Conservation (phyloP, 2,113 vertebrate genomes). For the Ictidomys tridecemlineatus region DNA sequence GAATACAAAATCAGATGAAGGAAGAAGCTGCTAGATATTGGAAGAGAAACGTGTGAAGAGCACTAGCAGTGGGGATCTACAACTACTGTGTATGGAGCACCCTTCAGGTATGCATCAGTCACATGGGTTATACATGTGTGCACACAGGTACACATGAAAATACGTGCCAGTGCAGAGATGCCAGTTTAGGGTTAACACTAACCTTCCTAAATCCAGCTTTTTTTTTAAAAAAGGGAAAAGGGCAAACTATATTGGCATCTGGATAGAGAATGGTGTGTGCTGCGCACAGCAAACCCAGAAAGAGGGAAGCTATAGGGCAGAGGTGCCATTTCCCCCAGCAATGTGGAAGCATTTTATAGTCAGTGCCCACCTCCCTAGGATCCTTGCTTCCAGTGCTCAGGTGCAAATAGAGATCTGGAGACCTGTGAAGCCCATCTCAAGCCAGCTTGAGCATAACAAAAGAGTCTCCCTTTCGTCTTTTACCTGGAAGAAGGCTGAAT, state of each 20-base stretch:
- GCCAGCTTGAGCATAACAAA: neutral
- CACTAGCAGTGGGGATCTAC: no score
- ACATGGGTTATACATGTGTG: rapidly evolving
- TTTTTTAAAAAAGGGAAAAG: neutral
- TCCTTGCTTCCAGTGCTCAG: neutral
- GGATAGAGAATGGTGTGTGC: neutral
- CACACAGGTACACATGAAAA: neutral
- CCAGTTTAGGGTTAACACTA: neutral
- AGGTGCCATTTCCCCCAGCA: neutral
- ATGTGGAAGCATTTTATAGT: neutral
- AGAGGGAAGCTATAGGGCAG: neutral
- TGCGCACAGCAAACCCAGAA: neutral
- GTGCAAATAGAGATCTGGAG: neutral
- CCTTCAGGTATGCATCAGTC: neutral
- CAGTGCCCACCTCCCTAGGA: neutral
- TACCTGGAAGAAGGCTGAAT: neutral
- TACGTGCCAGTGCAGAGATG: neutral
- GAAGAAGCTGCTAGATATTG: neutral
- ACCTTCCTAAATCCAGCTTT: neutral
- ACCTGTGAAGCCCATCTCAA: neutral
- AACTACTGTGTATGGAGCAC: neutral
- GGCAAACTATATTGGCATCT: neutral
- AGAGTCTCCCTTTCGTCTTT: neutral
- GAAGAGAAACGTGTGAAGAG: neutral
- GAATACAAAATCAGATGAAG: neutral